These are phyloP conservation scores for Sinocyclocheilus anophthalmus DNA, from an alignment of 2,113 vertebrate genomes.

Conservation along the genomic window DNA sequence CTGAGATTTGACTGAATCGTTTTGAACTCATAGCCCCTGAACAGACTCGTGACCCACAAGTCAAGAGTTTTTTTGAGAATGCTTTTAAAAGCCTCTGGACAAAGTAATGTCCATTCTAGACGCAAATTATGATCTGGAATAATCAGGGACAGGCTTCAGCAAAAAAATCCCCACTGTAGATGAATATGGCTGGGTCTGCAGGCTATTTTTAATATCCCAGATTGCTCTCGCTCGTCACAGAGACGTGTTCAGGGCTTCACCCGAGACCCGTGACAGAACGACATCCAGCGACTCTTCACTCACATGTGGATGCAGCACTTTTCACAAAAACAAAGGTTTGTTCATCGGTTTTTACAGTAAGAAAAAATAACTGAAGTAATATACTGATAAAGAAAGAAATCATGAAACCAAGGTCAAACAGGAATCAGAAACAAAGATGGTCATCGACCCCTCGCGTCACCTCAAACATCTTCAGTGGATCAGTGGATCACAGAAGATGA, in stretches of 20 bases:
- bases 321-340: neutral
- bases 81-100: neutral
- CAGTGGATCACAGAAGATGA: neutral
- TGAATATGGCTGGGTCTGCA: neutral
- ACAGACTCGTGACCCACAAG: neutral
- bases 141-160: neutral
- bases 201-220: neutral
- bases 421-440: neutral
- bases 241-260: neutral
- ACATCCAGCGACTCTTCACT: neutral
- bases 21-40: neutral
- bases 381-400: neutral
- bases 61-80: neutral
- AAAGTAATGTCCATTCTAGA: slow-evolving; percentile 17
- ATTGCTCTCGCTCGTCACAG: neutral
- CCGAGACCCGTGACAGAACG: neutral
- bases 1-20: neutral
- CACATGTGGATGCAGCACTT: neutral
- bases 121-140: slow-evolving; percentile 26
- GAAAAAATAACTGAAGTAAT: neutral
- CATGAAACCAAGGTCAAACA: neutral
- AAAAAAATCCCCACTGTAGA: neutral
- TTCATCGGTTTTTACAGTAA: too few relatives aligned
- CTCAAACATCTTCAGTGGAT: neutral
- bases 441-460: neutral